Percentiles rank a stretch among this genome's conserved stretches.
Evolutionary conservation across 2,113 vertebrate genomes (phyloP).

Genomic region (Miniopterus natalensis): DNA sequence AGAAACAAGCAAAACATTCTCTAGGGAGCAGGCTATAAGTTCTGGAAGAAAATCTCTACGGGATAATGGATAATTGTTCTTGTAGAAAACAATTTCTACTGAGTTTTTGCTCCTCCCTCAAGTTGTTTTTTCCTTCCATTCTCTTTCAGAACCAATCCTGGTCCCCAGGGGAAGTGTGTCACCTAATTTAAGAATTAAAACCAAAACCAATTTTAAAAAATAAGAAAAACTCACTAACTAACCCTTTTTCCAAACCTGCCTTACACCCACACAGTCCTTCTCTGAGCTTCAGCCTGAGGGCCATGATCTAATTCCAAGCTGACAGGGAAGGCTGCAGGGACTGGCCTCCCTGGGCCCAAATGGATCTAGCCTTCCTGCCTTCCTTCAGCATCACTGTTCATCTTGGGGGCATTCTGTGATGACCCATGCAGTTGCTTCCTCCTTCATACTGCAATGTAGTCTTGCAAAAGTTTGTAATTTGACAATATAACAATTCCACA

Average conservation of each 20-base stretch:
- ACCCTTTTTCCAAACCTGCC: neutral
- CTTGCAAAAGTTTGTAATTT: constrained; percentile 28
- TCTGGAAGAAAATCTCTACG: constrained; percentile 14
- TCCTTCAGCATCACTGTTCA: neutral
- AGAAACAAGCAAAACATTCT: constrained; percentile 38
- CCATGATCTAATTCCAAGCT: constrained; percentile 7
- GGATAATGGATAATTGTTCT: neutral
- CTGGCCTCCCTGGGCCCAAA: neutral
- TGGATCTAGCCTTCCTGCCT: neutral
- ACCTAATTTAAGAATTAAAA: constrained; percentile 52
- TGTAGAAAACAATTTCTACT: neutral
- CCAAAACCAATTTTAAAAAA: neutral
- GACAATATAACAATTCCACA: neutral
- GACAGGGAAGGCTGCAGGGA: neutral
- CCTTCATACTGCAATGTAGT: neutral
- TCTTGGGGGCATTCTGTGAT: neutral
- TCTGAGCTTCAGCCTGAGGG: neutral
- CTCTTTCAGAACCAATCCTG: neutral
- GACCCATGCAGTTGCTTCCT: neutral
- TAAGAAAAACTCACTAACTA: neutral
- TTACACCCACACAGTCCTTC: neutral
- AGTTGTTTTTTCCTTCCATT: constrained; percentile 21
- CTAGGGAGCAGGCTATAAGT: neutral
- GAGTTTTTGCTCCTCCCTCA: constrained; percentile 22
- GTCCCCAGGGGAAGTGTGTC: neutral